These are phyloP conservation scores for Bos taurus DNA, from an alignment of 2,113 vertebrate genomes.

Conservation along the genomic window ARS-UCD2.0 NC_037356.1:31576501-31577000, in stretches of 20 bases:
- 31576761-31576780: neutral
- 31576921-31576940: neutral
- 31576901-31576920: neutral
- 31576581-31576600: neutral
- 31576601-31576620: neutral
- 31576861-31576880: neutral
- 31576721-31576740: neutral
- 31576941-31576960: neutral
- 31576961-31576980: neutral
- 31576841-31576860: neutral
- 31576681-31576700: neutral
- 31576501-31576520: neutral
- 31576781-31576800: neutral
- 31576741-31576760: neutral
- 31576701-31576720: neutral
- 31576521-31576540: neutral
- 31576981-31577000: neutral
- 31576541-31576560: neutral
- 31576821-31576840: neutral
- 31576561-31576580: neutral
- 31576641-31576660: neutral
- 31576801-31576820: neutral
- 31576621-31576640: neutral
- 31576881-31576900: neutral
- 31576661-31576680: neutral